phyloP scores from a whole-genome alignment of 2,113 vertebrate species.

The Perccottus glenii region DNA sequence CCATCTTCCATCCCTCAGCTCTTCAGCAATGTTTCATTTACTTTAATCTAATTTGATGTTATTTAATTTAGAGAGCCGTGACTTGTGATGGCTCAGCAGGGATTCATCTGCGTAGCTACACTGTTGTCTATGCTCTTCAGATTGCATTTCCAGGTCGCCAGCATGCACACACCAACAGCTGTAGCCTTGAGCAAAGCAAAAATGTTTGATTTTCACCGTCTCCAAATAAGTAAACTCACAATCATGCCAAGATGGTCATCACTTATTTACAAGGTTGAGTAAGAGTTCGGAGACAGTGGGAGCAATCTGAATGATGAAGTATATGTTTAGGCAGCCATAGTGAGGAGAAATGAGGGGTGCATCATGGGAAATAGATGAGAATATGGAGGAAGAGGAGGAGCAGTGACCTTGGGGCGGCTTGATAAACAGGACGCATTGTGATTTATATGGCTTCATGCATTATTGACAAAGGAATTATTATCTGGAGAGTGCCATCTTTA shows the following conservation, averaged over 20 bases:
- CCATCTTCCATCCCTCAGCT: slow-evolving; percentile 33
- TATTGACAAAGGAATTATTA: slow-evolving; percentile 68
- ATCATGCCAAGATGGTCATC: slow-evolving; percentile 52
- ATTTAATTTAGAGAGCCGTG: slow-evolving; percentile 70
- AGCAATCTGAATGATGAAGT: slow-evolving; percentile 23
- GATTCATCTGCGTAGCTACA: slow-evolving; percentile 38
- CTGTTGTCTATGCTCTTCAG: not conserved
- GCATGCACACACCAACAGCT: slow-evolving; percentile 31
- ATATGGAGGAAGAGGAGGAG: slow-evolving; percentile 14
- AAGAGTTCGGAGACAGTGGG: slow-evolving; percentile 32
- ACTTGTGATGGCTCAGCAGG: slow-evolving; percentile 66
- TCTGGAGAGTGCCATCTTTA: slow-evolving; percentile 43
- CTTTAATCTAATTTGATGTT: slow-evolving; percentile 72
- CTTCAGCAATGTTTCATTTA: slow-evolving; percentile 67
- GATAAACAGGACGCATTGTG: slow-evolving; percentile 50
- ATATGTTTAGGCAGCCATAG: slow-evolving; percentile 32
- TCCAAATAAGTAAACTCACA: slow-evolving; percentile 57
- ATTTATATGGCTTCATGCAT: slow-evolving; percentile 68
- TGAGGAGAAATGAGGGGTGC: slow-evolving; percentile 34
- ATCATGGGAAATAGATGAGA: slow-evolving; percentile 33
- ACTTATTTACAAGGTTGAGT: slow-evolving; percentile 61
- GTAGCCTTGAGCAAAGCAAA: slow-evolving; percentile 34
- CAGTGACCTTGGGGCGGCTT: slow-evolving; percentile 46
- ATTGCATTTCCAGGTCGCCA: slow-evolving; percentile 9
- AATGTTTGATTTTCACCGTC: slow-evolving; percentile 56